Evolutionary conservation across 2,888 invertebrate genomes (phyloP).

Genomic region (Poecilus cupreus): DNA sequence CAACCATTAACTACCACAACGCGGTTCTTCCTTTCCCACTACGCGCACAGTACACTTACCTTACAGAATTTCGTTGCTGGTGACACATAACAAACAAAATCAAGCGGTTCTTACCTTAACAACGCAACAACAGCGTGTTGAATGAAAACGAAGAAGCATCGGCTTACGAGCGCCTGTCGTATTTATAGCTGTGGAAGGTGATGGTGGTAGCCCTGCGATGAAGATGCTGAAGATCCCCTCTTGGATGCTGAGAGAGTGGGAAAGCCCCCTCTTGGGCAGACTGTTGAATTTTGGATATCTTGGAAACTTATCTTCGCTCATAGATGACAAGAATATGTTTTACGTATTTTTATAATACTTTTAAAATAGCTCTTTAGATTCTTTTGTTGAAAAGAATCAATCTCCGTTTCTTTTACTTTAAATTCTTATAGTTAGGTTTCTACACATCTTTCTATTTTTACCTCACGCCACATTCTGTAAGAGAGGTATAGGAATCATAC

Average conservation of each 20-base stretch:
- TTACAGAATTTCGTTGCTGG: conserved; percentile 2
- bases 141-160: conserved; percentile 39
- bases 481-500: too few relatives aligned
- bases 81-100: conserved; percentile 30
- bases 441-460: too few relatives aligned
- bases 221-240: conserved; percentile 24
- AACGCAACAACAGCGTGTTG: conserved; percentile 37
- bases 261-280: conserved; percentile 14
- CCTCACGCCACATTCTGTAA: too few relatives aligned
- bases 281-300: too few relatives aligned
- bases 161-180: not conserved
- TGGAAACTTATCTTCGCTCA: too few relatives aligned
- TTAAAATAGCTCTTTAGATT: too few relatives aligned
- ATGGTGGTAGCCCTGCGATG: conserved; percentile 22
- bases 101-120: conserved; percentile 35
- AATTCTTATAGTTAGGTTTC: too few relatives aligned
- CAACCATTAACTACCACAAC: conserved; percentile 17
- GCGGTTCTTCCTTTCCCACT: not conserved
- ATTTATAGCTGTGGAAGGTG: conserved; percentile 34
- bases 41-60: conserved; percentile 37
- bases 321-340: too few relatives aligned
- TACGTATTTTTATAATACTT: too few relatives aligned
- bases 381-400: too few relatives aligned
- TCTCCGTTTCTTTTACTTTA: too few relatives aligned
- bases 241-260: not conserved